Base-by-base conservation (phyloP, 2,888 invertebrate species). In the Phortica okadai region DNA sequence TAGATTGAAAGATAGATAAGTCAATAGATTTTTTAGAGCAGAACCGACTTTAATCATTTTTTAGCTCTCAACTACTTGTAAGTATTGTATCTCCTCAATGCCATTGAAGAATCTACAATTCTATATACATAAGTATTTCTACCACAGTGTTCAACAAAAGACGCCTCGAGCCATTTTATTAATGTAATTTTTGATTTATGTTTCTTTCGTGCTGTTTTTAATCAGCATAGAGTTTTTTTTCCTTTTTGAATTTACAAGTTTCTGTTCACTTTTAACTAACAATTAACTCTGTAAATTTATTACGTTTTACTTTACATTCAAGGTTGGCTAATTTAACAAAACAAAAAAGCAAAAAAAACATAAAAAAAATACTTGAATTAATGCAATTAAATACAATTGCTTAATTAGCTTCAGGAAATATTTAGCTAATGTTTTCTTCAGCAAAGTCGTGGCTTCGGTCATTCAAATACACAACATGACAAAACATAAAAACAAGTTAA, bases 301-400 rank as follows among this genome's bases (percentile, higher is more conserved):
- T 50, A 50, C 50, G 50, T 50, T 50, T 50, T 50, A 50, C 50
- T 50, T 50, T 8, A 50, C 14, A 62, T 62, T 62, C 62, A 62
- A 62, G 62, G 62, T 62, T 62, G 62, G 16, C 25, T 62, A 62
- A 62, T 21, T 62, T 62, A 62, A 50, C 50, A 50, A 50, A 11
- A 50, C 8, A 11, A 6, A 50, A 11, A 50, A 50, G 50, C 1
- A 50, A 14, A 50, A 50, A 14, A 50, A 50, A 50, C 2, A 50
- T 2, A 11, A 50, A 50, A 50, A 14, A 2, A 2, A 14, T 50
- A 6, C 1, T 11, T 50, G 50, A 50, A 50, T 14, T 50, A 50
- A 50, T 50, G 50, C 50, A 50, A 50, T 50, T 50, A 50, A 50
- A 14, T 50, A 50, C 10, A 50, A 50, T 50, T 11, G 8, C 8